Evolutionary conservation across 2,113 vertebrate species (phyloP).

Genomic region (Pelecanus crispus): DNA sequence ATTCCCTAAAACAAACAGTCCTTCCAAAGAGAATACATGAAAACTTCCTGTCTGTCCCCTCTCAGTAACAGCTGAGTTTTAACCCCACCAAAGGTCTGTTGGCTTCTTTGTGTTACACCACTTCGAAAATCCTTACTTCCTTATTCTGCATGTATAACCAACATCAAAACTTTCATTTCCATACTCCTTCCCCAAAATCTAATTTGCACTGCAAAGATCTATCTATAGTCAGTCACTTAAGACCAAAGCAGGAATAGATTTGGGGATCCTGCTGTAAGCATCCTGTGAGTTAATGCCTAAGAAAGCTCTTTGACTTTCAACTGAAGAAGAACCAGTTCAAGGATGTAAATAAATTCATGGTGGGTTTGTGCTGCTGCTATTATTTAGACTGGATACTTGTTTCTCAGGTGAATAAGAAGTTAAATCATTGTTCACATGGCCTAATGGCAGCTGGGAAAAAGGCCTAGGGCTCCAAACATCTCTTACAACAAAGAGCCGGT

Average conservation of each 20-base stretch:
- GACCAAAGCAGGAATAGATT: not conserved
- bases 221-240: not conserved
- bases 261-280: not conserved
- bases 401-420: not conserved
- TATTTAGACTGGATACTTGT: not conserved
- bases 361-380: not conserved
- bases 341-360: not conserved
- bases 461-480: not conserved
- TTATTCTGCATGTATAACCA: not conserved
- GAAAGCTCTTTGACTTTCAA: not conserved
- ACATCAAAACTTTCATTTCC: not conserved
- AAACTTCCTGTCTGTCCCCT: not conserved
- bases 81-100: not conserved
- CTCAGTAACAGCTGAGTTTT: not conserved
- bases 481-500: not conserved
- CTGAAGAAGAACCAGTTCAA: not conserved
- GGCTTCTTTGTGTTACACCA: not conserved
- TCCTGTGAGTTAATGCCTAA: not conserved
- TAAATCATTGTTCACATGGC: not conserved
- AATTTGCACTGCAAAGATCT: not conserved
- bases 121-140: not conserved
- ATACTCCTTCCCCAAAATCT: not conserved
- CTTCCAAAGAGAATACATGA: not conserved
- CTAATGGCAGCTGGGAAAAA: not conserved
- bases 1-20: not conserved